Conservation (phyloP, 23 tunicate genomes). For the Ciona savignyi region DNA sequence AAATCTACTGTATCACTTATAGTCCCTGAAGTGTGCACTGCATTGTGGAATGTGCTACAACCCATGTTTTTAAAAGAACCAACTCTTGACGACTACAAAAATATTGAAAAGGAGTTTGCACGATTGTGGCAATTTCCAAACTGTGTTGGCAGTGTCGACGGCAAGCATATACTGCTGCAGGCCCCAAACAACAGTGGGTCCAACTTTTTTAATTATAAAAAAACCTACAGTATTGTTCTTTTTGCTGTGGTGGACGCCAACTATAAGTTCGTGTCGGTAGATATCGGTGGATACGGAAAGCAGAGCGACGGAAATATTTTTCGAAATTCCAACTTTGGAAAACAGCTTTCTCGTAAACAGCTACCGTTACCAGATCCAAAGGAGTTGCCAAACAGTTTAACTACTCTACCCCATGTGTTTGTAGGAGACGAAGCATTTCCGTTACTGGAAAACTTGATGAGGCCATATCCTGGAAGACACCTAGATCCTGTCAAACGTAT, state of each 20-base stretch:
- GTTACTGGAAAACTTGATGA: constrained; percentile 5
- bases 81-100: neutral
- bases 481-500: neutral
- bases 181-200: constrained; percentile 8
- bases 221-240: constrained; percentile 11
- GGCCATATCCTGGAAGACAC: neutral
- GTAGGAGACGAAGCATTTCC: constrained; percentile 27
- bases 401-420: constrained; percentile 14
- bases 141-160: constrained; percentile 16
- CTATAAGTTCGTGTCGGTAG: constrained; percentile 13
- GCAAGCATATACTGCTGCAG: constrained; percentile 10
- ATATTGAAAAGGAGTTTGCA: neutral
- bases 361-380: constrained; percentile 2
- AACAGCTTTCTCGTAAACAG: neutral
- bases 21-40: constrained; percentile 1
- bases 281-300: constrained; percentile 20
- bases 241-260: constrained; percentile 12
- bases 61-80: neutral
- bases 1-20: neutral
- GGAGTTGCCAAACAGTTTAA: neutral
- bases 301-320: constrained; percentile 13
- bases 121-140: neutral
- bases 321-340: neutral
- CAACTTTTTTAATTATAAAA: constrained; percentile 18
- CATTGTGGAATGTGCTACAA: constrained; percentile 1